Evolutionary conservation across 2,797 vertebrate genomes (phyloP), one percentile per base, ranked within the genome.

Genomic region (Pipistrellus nathusii): DNA sequence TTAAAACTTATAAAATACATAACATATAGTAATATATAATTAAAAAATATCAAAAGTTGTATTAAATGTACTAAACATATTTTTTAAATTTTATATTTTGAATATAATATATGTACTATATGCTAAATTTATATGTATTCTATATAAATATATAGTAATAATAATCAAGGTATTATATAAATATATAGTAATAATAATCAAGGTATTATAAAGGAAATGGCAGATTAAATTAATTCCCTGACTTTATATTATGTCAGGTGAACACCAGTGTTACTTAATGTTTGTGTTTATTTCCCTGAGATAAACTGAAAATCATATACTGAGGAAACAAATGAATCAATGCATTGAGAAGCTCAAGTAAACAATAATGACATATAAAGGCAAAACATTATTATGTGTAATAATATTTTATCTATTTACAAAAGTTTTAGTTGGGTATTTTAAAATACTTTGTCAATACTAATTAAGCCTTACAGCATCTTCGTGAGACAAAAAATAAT

Each of bases 401-500:
- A 82, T 76, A 73, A 88, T 66, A 68, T 12, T 76, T 18, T 77
- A 3, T 68, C 71, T 83, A 44, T 72, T 13, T 30, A 62, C 7
- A 64, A 57, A 92, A 81, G 57, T 35, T 76, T 62, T 35, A 88
- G 17, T 53, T 73, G 38, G 12, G 13, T 35, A 75, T 88, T 93
- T 80, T 91, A 64, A 81, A 84, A 64, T 66, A 25, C 30, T 80
- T 78, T 23, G 25, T 32, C 75, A 95, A 69, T 48, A 57, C 15
- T 32, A 78, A 59, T 35, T 71, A 88, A 93, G 82, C 27, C 23
- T 87, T 64, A 84, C 14, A 85, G 30, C 14, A 89, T 76, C n/a
- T 78, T 57, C 57, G 21, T 78, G 55, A 94, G 66, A 92, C 68
- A 85, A 18, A 92, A 92, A 85, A 81, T 75, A 72, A 78, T 57